These are phyloP conservation scores for Agrilus planipennis DNA, from an alignment of 1,140 invertebrate genomes.

Conservation along the genomic window DNA sequence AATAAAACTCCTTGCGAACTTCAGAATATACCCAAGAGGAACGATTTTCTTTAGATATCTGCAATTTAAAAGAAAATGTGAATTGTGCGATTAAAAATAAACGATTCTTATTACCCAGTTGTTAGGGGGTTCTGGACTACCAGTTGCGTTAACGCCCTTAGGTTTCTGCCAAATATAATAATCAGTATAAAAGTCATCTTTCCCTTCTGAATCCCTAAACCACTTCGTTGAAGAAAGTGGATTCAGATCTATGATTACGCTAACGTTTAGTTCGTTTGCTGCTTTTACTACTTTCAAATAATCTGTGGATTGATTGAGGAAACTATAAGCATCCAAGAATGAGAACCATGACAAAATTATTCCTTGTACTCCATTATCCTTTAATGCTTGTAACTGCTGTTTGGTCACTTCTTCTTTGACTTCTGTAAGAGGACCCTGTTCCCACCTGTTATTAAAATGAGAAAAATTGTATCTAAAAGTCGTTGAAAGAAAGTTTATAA, in stretches of 20 bases:
- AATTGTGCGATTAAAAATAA: slow-evolving; percentile 5
- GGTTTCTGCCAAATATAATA: slow-evolving; percentile 58
- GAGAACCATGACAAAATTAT: slow-evolving; percentile 27
- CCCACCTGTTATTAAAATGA: no score
- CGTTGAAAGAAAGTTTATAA: no score
- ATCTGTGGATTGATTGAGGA: slow-evolving; percentile 20
- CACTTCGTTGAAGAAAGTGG: slow-evolving; percentile 38
- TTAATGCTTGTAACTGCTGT: slow-evolving; percentile 35
- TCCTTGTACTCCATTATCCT: slow-evolving; percentile 39
- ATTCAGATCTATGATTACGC: slow-evolving; percentile 38
- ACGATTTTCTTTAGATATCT: slow-evolving; percentile 35
- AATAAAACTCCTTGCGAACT: slow-evolving; percentile 44
- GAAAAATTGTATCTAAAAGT: no score
- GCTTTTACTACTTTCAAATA: slow-evolving; percentile 34
- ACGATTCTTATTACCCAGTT: slow-evolving; percentile 49
- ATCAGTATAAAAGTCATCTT: slow-evolving; percentile 41
- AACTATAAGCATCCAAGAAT: slow-evolving; percentile 27
- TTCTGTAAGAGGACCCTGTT: slow-evolving; percentile 51
- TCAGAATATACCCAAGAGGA: slow-evolving; percentile 51
- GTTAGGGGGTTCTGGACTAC: slow-evolving; percentile 44
- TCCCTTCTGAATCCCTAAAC: slow-evolving; percentile 52
- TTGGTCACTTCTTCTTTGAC: slow-evolving; percentile 29
- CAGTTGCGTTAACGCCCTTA: slow-evolving; percentile 28
- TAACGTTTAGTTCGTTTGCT: slow-evolving; percentile 33
- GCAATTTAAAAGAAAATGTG: slow-evolving; percentile 2